Conservation (phyloP, 1,140 invertebrate genomes). For the Leucophenga varia region DNA sequence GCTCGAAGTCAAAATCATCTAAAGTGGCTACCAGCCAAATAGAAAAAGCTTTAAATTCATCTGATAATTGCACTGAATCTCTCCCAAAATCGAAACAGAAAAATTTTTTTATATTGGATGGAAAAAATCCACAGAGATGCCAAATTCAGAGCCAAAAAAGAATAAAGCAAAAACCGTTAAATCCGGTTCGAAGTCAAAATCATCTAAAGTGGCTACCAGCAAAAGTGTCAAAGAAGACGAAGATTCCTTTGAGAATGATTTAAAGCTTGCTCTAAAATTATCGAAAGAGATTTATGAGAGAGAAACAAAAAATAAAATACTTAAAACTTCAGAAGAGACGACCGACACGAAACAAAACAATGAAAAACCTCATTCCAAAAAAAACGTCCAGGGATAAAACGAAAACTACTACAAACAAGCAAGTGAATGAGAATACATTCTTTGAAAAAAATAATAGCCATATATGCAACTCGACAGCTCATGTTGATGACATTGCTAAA, state of each 20-base stretch:
- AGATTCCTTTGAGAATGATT: slow-evolving; percentile 10
- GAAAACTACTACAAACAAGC: background rate
- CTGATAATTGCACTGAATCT: too few species aligned
- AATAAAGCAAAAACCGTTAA: too few species aligned
- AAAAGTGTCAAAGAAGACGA: background rate
- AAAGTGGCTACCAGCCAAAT: background rate
- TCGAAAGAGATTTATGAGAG: slow-evolving; percentile 19
- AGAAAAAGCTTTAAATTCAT: too few species aligned
- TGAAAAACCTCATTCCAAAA: background rate
- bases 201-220: background rate
- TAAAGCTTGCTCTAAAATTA: slow-evolving; percentile 15
- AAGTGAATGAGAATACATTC: slow-evolving; percentile 1
- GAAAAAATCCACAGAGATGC: too few species aligned
- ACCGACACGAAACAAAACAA: background rate
- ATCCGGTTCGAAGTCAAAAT: background rate
- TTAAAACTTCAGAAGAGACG: too few species aligned
- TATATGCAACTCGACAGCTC: slow-evolving; percentile 34
- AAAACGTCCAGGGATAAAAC: too few species aligned
- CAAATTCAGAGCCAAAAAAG: too few species aligned
- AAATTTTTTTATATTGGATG: too few species aligned
- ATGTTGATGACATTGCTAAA: slow-evolving; percentile 21
- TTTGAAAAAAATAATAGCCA: slow-evolving; percentile 32
- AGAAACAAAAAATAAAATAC: background rate
- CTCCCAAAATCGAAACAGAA: too few species aligned
- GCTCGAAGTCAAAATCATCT: background rate